A percentile compares a stretch with the other conserved stretches of the same genome.
Evolutionary conservation across 1,140 invertebrate species (phyloP).

Genomic region (Drosophila orosa): DNA sequence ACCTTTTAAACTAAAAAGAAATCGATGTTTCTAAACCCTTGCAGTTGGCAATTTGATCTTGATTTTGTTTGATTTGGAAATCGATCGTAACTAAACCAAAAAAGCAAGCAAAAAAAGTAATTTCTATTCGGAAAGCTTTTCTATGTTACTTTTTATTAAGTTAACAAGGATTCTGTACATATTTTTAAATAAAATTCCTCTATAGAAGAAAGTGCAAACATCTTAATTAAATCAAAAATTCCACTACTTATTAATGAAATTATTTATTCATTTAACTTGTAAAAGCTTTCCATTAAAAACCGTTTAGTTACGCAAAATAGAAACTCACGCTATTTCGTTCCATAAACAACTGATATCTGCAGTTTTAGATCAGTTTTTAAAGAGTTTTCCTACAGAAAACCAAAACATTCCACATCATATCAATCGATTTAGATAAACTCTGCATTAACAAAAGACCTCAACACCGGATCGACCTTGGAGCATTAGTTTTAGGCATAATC

Average conservation of each 20-base stretch:
- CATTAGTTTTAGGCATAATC: constrained; percentile 54
- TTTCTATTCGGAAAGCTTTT: too few relatives aligned
- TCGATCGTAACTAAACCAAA: too few relatives aligned
- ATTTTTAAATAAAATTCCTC: background rate
- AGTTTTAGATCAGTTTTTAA: constrained; percentile 6
- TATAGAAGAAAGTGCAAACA: background rate
- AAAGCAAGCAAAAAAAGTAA: too few relatives aligned
- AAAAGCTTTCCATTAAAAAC: background rate
- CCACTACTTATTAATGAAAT: background rate
- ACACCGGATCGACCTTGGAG: constrained; percentile 53
- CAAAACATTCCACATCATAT: constrained; percentile 19
- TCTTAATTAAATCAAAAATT: background rate
- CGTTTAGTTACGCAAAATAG: constrained; percentile 3
- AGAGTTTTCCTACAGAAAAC: constrained; percentile 6
- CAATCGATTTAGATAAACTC: constrained; percentile 54
- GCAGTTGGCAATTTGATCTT: too few relatives aligned
- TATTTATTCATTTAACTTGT: background rate
- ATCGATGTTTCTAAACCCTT: too few relatives aligned
- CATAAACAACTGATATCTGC: constrained; percentile 8
- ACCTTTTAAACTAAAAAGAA: too few relatives aligned
- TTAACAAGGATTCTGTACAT: too few relatives aligned
- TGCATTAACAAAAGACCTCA: constrained; percentile 30
- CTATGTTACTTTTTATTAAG: too few relatives aligned
- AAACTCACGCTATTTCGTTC: constrained; percentile 6
- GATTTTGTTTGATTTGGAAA: too few relatives aligned